A percentile compares a stretch with the other conserved stretches of the same genome.
These are phyloP conservation scores for Amyelois transitella DNA, from an alignment of 1,140 invertebrate genomes.

Conservation along the genomic window DNA sequence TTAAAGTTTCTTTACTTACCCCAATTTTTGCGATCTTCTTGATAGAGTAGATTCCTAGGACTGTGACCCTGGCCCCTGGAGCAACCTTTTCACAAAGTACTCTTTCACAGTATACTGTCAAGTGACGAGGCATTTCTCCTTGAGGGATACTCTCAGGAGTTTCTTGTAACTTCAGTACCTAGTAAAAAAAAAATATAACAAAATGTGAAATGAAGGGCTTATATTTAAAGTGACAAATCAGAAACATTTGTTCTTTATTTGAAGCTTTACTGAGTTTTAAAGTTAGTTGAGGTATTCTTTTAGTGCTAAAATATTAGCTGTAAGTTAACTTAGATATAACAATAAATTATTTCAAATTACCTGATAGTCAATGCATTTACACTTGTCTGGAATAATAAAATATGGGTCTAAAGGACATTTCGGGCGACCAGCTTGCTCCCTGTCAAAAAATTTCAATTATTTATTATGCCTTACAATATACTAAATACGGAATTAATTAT, in stretches of 20 bases:
- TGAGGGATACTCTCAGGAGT: conserved; percentile 97
- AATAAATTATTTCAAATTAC: conserved; percentile 26
- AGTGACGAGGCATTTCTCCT: conserved; percentile 98
- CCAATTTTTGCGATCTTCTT: conserved; percentile 85
- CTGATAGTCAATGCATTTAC: conserved; percentile 95
- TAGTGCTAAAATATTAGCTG: not conserved
- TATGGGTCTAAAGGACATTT: conserved; percentile 99
- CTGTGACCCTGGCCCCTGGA: conserved; percentile 95
- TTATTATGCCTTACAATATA: not conserved
- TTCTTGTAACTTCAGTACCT: conserved; percentile 95
- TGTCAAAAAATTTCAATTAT: conserved; percentile 54
- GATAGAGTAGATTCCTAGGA: conserved; percentile 98
- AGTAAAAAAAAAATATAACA: conserved; percentile 21
- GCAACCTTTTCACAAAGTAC: conserved; percentile 94
- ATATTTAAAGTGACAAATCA: too few relatives aligned
- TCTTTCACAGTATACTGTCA: conserved; percentile 96
- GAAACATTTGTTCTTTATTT: too few relatives aligned
- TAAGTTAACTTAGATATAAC: not conserved
- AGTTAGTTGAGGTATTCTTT: too few relatives aligned
- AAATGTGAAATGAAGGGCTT: too few relatives aligned
- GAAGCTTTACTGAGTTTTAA: too few relatives aligned
- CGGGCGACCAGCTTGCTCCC: conserved; percentile 90
- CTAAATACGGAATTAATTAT: too few relatives aligned
- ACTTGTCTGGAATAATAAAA: conserved; percentile 98
- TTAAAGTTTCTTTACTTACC: conserved; percentile 28